Evolutionary conservation across 2,888 invertebrate genomes (phyloP), one percentile per base, ranked within the genome.

Genomic region (Trichopoda pennipes): DNA sequence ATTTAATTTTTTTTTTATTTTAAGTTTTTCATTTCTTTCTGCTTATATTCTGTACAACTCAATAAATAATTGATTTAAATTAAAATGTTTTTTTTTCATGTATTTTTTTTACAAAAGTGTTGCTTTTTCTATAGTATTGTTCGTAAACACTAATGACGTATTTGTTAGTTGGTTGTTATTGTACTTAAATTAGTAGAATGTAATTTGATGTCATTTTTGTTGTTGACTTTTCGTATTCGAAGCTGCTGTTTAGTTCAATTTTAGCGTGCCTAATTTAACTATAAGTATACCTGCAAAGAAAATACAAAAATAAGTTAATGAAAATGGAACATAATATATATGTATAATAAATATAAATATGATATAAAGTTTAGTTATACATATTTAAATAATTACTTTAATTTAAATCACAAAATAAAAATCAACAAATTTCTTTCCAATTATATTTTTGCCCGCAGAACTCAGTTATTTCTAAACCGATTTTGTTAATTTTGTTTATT

Each of bases 261-360:
- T 58, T 14, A 12, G 23, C 32, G 14, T 16, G n/a, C 42, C 9
- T 55, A 47, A 35, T 14, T 42, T 28, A 53, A 58, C 17, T 60
- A 60, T 49, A n/a, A 58, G 56, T 44, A 77, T 81, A 61, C 64
- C 81, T 81, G 69, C 12, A 81, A 77, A 69, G 56, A 74, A 23
- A 73, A 76, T 3, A 44, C 16, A n/a, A 44, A 44, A 44, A n/a
- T 0, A 14, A 44, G n/a, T 14, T 0, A 16, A 44, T 28, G 8
- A 28, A 4, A 28, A 28, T 28, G 7, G 28, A 44, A 6, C 16
- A n/a, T 44, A 44, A n/a, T 44, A 44, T 2, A 12, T 9, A 8
- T 38, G 12, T 38, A 38, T n/a, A 38, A 38, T 38, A 8, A 3
- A 38, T 38, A 38, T 38, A n/a, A n/a, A n/a, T n/a, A n/a, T n/a